Base-by-base conservation (phyloP, 2,797 vertebrate genomes). In the Epinephelus awoara region DNA sequence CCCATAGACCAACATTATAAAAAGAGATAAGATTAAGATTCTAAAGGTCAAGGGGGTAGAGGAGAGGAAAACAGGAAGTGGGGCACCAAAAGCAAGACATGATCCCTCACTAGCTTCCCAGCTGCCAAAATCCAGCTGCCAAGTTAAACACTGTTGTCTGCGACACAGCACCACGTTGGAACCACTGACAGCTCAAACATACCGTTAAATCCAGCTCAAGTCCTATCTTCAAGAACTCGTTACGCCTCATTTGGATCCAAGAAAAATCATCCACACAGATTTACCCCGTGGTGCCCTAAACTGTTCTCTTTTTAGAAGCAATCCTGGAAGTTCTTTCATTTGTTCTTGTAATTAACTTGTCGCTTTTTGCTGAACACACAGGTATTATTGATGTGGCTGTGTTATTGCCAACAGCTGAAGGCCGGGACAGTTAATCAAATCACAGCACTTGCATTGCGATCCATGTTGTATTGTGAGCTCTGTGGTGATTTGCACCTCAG, bases 351-450 rank as follows among this genome's bases (percentile, higher is more conserved):
- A 86, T 90, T 82, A 85, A 74, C 77, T 84, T 88, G 80, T 87
- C 68, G 15, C 72, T 80, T 85, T 86, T 51, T 80, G 73, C 76
- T 72, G 80, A 84, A 80, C 83, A 80, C 67, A 62, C 46, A 38
- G 75, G 64, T 83, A 40, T 84, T 82, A 84, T 89, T 89, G 70
- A 89, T 87, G 78, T 68, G 67, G 29, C 52, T 44, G n/a, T 66
- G 73, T 79, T 79, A 67, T 67, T 79, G 85, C 87, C 85, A 83
- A 67, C 63, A 89, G 88, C 85, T 77, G 78, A 66, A 44, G 47
- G 80, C 27, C n/a, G 49, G 50, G 44, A 73, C 64, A 25, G 82
- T 90, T 88, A 79, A 85, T 87, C 90, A 91, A 89, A 91, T 87
- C 82, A 75, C 23, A 83, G 70, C 77, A 86, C 77, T 87, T 76